phyloP scores from a whole-genome alignment of 2,797 vertebrate species.

The Pseudocheirus occidentalis region DNA sequence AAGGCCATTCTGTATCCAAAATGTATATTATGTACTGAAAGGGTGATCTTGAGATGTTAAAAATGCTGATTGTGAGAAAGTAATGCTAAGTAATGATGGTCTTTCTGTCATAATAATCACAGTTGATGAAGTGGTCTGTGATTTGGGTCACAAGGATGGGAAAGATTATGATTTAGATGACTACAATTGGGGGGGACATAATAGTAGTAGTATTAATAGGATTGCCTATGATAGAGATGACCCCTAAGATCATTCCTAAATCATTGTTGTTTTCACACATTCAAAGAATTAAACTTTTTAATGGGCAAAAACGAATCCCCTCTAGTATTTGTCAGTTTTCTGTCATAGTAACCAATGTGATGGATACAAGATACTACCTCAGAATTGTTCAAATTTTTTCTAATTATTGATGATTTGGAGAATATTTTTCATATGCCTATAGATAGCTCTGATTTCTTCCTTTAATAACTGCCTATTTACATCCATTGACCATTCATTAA shows the following conservation, averaged over 20 bases:
- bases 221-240: background rate
- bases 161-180: background rate
- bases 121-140: constrained; percentile 55
- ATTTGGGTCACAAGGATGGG: background rate
- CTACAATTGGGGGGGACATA: background rate
- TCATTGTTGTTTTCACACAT: background rate
- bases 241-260: background rate
- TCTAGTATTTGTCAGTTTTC: background rate
- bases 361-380: background rate
- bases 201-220: background rate
- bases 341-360: background rate
- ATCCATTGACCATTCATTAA: background rate
- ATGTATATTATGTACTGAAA: constrained; percentile 83
- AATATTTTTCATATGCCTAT: background rate
- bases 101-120: constrained; percentile 80
- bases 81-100: background rate
- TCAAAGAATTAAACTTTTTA: background rate
- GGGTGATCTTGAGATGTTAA: constrained; percentile 84
- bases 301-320: background rate
- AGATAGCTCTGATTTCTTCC: background rate
- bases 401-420: background rate
- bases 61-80: constrained; percentile 77
- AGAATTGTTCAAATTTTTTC: background rate
- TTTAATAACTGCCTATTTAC: background rate
- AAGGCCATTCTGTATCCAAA: constrained; percentile 71